Evolutionary conservation across 2,888 invertebrate species (phyloP), one percentile per base, ranked within the genome.

Genomic region (Cryptocephalus moraei): DNA sequence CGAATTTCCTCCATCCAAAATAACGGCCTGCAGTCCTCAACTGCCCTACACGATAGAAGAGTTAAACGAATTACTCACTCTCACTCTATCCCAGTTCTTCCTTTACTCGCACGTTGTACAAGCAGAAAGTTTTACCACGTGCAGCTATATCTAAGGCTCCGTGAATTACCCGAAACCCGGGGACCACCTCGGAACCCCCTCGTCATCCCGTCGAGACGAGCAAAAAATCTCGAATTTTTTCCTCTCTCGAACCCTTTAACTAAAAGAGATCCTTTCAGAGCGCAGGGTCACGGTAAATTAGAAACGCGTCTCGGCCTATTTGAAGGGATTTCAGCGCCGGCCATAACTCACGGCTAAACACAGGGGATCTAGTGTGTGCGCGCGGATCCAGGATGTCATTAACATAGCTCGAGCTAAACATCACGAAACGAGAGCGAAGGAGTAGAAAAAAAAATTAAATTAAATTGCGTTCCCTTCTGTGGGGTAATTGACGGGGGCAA

Each of bases 391-490:
- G 62, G 62, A 62, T 61, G 60, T 61, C 61, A 62, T 62, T 62
- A 62, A 54, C 61, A 60, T 60, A 61, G 56, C 61, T 60, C 51
- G 51, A 50, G 53, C 54, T 58, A 57, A 61, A 59, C 59, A 56
- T 57, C 53, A 55, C 53, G 51, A 44, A 49, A 43, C 51, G 48
- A 47, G 43, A 39, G 44, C 45, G 48, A 49, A 52, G 47, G 44
- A 49, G 10, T n/a, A 40, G 40, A 8, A 22, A n/a, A 32, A 32
- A 11, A 43, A 22, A 47, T 36, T 36, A 36, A 11, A 36, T 36
- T 36, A 36, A 36, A 36, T 12, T 36, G 36, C 36, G 36, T 36
- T 11, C n/a, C 36, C 36, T 12, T 36, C 12, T 12, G 36, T 12
- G 36, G 11, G 36, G 36, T 36, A 36, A 36, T 36, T 36, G 36